phyloP scores from a whole-genome alignment of 2,888 invertebrate genomes.

The Brenthis hecate region DNA sequence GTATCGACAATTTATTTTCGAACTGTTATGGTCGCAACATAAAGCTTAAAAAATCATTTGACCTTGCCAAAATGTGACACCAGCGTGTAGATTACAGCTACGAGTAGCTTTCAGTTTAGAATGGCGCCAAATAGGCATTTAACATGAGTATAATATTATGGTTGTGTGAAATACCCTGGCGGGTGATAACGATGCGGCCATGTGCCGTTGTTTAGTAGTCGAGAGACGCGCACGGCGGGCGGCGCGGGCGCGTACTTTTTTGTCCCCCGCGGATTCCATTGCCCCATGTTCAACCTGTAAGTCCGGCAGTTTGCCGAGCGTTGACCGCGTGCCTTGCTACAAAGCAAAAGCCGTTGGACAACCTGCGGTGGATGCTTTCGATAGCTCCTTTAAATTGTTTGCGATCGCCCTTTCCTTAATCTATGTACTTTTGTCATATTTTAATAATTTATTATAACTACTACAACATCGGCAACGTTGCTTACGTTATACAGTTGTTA shows the following conservation, averaged over 20 bases:
- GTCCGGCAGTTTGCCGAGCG: constrained; percentile 80
- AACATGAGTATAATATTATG: constrained; percentile 1
- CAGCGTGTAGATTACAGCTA: constrained; percentile 1
- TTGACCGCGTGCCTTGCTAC: constrained; percentile 74
- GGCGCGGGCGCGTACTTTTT: constrained; percentile 70
- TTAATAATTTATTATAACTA: background rate
- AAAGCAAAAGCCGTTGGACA: constrained; percentile 69
- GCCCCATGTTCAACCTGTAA: constrained; percentile 80
- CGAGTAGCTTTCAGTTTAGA: background rate
- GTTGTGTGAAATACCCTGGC: constrained; percentile 6
- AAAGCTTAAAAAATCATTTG: background rate
- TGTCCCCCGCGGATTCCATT: constrained; percentile 77
- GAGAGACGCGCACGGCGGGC: constrained; percentile 58
- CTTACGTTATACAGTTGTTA: background rate
- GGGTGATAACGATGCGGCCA: constrained; percentile 29
- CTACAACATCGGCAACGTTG: background rate
- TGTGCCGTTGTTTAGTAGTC: constrained; percentile 64
- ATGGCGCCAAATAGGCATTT: constrained; percentile 15
- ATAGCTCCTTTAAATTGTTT: constrained; percentile 51
- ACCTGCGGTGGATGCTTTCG: constrained; percentile 65
- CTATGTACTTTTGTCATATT: background rate
- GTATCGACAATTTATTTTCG: too few species aligned
- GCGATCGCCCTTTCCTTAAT: constrained; percentile 37
- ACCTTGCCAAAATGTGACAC: background rate
- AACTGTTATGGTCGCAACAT: too few species aligned